Evolutionary conservation across 2,888 invertebrate species (phyloP).

Genomic region (Dryomyza anilis): DNA sequence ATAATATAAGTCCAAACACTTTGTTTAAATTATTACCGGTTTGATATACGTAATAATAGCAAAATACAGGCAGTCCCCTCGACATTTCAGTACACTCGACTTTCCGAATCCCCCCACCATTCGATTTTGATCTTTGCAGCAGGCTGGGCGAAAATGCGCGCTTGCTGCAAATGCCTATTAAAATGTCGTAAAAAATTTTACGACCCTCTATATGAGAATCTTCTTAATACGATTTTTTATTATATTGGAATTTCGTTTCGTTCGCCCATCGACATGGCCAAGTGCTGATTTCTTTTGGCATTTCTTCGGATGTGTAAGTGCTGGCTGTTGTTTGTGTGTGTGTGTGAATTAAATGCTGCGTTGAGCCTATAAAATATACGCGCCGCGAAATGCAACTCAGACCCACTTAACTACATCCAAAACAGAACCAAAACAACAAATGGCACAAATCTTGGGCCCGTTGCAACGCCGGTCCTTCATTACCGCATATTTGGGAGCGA

Average conservation of each 20-base stretch:
- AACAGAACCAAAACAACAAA: conserved; percentile 2
- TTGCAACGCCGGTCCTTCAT: too few relatives aligned
- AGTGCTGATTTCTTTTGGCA: conserved; percentile 37
- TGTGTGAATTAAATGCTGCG: conserved; percentile 21
- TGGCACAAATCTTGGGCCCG: background rate
- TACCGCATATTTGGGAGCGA: background rate
- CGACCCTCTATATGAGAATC: conserved; percentile 58
- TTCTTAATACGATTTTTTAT: conserved; percentile 59
- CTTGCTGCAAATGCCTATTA: conserved; percentile 59
- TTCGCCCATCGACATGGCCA: conserved; percentile 12
- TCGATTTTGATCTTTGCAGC: background rate
- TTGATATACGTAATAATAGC: too few relatives aligned
- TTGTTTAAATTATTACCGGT: background rate
- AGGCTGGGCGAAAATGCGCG: conserved; percentile 34
- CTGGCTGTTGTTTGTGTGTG: conserved; percentile 34
- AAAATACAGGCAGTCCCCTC: too few relatives aligned
- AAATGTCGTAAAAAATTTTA: conserved; percentile 60
- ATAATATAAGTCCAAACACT: too few relatives aligned
- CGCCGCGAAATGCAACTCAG: conserved; percentile 20
- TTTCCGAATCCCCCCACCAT: background rate
- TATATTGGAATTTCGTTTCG: conserved; percentile 57
- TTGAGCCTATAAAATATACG: conserved; percentile 30
- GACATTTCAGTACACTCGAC: too few relatives aligned
- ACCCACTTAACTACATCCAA: conserved; percentile 13
- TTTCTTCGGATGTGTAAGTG: conserved; percentile 41